Conservation (phyloP, 2,888 invertebrate genomes). For the Zygothrica quintamaculata region DNA sequence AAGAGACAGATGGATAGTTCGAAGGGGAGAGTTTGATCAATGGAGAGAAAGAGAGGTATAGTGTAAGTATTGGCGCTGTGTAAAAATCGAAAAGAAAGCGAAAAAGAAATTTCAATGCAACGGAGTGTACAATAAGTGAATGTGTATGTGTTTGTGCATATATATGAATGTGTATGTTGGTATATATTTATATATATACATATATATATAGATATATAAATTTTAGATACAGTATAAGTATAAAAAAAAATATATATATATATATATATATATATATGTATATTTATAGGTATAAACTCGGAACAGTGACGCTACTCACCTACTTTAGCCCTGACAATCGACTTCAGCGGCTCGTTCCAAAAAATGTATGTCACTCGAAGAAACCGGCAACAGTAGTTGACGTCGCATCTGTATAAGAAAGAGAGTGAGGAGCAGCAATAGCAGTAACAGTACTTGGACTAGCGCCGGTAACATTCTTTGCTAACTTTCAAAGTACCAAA, state of each 20-base stretch:
- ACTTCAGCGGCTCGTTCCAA: conserved; percentile 22
- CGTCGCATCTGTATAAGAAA: too few relatives aligned
- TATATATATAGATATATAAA: background rate
- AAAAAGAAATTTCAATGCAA: conserved; percentile 77
- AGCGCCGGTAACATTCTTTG: conserved; percentile 62
- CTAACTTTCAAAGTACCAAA: conserved; percentile 56
- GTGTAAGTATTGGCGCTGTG: conserved; percentile 38
- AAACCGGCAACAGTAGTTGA: conserved; percentile 42
- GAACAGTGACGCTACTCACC: conserved; percentile 49
- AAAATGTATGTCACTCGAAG: conserved; percentile 70
- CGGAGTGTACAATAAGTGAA: conserved; percentile 74
- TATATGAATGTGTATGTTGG: conserved; percentile 18
- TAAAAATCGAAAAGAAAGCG: conserved; percentile 75
- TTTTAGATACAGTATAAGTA: too few relatives aligned
- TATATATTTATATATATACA: conserved; percentile 10
- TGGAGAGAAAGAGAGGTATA: conserved; percentile 34
- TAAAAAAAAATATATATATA: conserved; percentile 24
- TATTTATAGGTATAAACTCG: background rate
- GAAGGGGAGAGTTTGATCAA: conserved; percentile 17
- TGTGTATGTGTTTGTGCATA: conserved; percentile 8
- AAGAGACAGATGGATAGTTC: conserved; percentile 1
- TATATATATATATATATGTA: conserved; percentile 7
- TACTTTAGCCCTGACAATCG: conserved; percentile 59
- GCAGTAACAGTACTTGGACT: conserved; percentile 42
- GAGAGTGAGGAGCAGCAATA: conserved; percentile 6